Percentiles rank a stretch among this genome's conserved stretches.
Conservation (phyloP, 2,888 invertebrate genomes). For the Venusia cambrica region DNA sequence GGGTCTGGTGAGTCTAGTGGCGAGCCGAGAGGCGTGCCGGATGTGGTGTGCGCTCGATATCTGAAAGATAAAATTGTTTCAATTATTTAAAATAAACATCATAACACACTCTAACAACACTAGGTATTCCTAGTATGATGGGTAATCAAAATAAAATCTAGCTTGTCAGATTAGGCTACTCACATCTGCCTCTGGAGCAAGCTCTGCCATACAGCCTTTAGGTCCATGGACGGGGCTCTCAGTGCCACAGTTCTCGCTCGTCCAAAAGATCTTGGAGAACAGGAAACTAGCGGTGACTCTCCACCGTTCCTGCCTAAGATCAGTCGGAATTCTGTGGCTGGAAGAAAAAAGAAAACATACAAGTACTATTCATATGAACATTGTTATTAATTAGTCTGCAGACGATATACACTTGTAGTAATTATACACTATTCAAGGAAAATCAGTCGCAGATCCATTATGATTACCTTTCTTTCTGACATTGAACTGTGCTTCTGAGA, state of each 20-base stretch:
- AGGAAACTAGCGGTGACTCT: conserved; percentile 87
- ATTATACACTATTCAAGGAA: too few species aligned
- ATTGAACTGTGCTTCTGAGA: conserved; percentile 92
- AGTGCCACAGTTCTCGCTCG: conserved; percentile 86
- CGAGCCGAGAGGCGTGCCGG: conserved; percentile 89
- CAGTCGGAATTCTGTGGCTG: conserved; percentile 92
- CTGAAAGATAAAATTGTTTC: too few species aligned
- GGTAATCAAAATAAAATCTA: too few species aligned
- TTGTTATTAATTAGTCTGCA: not conserved
- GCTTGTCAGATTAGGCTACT: conserved; percentile 58
- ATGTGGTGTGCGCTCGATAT: conserved; percentile 90
- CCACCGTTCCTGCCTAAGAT: conserved; percentile 87
- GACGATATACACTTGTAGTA: too few species aligned
- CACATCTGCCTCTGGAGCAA: conserved; percentile 93
- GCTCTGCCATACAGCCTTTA: conserved; percentile 95
- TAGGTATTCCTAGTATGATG: too few species aligned
- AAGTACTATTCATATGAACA: too few species aligned
- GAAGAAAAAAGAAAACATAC: too few species aligned
- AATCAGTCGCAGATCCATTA: too few species aligned
- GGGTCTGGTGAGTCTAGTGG: conserved; percentile 92
- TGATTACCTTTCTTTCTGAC: conserved; percentile 93
- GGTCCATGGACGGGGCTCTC: conserved; percentile 90
- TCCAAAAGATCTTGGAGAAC: conserved; percentile 86
- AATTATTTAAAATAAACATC: too few species aligned
- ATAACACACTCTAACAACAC: too few species aligned